Conservation (phyloP, 2,888 invertebrate genomes). For the Dryadula phaetusa region DNA sequence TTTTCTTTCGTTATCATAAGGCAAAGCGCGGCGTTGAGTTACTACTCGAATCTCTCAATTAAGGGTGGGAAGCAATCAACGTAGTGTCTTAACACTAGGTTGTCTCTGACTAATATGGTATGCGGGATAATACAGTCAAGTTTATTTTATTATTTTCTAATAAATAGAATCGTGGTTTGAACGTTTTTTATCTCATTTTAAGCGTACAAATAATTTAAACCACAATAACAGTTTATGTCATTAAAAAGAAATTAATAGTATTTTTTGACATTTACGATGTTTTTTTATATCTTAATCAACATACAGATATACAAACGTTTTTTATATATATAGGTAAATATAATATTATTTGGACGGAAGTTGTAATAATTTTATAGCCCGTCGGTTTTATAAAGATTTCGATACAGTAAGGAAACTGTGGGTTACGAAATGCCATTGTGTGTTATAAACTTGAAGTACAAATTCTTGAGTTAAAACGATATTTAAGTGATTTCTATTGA, state of each 20-base stretch:
- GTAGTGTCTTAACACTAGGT: no score
- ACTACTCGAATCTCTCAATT: no score
- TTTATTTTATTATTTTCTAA: no score
- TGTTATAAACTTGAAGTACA: not conserved
- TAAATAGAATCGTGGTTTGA: no score
- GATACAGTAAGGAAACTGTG: slow-evolving; percentile 16
- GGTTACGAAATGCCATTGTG: slow-evolving; percentile 12
- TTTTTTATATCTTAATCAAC: not conserved
- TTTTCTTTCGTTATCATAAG: no score
- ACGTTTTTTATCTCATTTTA: no score
- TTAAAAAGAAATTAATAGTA: not conserved
- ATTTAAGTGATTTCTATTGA: not conserved
- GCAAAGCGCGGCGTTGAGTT: no score
- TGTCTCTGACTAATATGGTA: no score
- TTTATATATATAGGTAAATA: not conserved
- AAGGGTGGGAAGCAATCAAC: no score
- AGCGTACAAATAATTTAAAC: no score
- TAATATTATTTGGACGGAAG: slow-evolving; percentile 4
- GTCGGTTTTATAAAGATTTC: slow-evolving; percentile 5
- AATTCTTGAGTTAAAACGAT: not conserved
- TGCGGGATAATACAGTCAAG: no score
- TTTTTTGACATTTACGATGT: slow-evolving; percentile 3
- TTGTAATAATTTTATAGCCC: slow-evolving; percentile 6
- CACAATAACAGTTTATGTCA: no score
- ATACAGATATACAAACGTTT: not conserved